Evolutionary conservation across 2,113 vertebrate species (phyloP).

Genomic region (Pogona vitticeps): DNA sequence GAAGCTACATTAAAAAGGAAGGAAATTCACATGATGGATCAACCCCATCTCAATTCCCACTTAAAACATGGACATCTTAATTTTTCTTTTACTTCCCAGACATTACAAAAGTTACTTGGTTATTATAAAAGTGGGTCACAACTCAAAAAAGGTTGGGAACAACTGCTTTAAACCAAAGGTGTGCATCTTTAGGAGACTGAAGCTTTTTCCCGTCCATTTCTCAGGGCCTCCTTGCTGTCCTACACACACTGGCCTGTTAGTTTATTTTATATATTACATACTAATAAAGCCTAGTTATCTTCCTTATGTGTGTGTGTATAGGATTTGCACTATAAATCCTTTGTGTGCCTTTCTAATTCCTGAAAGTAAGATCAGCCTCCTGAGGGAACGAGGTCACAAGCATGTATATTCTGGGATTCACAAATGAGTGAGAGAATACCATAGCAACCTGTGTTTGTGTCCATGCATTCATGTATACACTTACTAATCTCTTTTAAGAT

Average conservation of each 20-base stretch:
- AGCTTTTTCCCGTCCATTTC: too few relatives aligned
- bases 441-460: conserved; percentile 2
- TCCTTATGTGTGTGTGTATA: background rate
- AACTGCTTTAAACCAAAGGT: too few relatives aligned
- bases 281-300: background rate
- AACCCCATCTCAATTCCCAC: too few relatives aligned
- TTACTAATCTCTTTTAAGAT: background rate
- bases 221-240: too few relatives aligned
- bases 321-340: background rate
- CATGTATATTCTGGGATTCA: background rate
- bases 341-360: background rate
- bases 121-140: too few relatives aligned
- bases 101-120: too few relatives aligned
- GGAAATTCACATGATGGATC: too few relatives aligned
- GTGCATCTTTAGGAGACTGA: too few relatives aligned
- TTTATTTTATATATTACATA: background rate
- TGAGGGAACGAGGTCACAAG: background rate
- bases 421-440: background rate
- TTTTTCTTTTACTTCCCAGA: too few relatives aligned
- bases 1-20: too few relatives aligned
- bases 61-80: too few relatives aligned
- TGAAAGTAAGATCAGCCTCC: background rate
- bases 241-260: background rate
- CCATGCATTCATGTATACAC: background rate
- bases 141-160: too few relatives aligned